These are phyloP conservation scores for Pachycephus smyrnensis DNA, from an alignment of 2,888 invertebrate genomes.

Conservation along the genomic window DNA sequence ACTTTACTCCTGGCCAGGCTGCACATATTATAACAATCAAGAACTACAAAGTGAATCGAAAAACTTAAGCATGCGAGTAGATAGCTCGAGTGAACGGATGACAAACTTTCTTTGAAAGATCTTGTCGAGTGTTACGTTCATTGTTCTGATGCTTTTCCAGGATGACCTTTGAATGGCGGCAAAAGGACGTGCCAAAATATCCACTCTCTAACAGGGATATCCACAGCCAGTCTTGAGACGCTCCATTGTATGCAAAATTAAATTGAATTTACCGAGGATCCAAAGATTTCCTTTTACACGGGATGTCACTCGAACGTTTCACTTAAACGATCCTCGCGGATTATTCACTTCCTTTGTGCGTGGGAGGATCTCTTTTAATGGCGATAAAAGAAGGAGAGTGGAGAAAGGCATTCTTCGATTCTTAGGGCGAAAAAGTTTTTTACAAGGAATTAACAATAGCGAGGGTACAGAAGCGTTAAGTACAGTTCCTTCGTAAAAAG, in stretches of 20 bases:
- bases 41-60: neutral
- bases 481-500: neutral
- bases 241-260: neutral
- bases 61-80: conserved; percentile 18
- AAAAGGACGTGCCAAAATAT: neutral
- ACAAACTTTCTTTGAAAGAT: conserved; percentile 45
- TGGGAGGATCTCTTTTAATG: neutral
- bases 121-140: neutral
- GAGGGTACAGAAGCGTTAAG: neutral
- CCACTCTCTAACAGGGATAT: neutral
- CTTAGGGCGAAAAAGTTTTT: neutral
- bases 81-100: conserved; percentile 16
- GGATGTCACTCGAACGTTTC: neutral
- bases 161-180: neutral
- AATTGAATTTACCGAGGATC: neutral
- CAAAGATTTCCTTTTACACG: neutral
- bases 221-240: neutral
- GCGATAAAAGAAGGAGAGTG: neutral
- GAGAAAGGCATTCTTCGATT: neutral
- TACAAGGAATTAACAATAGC: neutral
- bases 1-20: neutral
- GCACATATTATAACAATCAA: neutral
- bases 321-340: neutral
- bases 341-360: neutral
- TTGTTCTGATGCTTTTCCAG: neutral